These are phyloP conservation scores for Drosophila pallidifrons DNA, from an alignment of 1,140 invertebrate species.

Conservation along the genomic window DNA sequence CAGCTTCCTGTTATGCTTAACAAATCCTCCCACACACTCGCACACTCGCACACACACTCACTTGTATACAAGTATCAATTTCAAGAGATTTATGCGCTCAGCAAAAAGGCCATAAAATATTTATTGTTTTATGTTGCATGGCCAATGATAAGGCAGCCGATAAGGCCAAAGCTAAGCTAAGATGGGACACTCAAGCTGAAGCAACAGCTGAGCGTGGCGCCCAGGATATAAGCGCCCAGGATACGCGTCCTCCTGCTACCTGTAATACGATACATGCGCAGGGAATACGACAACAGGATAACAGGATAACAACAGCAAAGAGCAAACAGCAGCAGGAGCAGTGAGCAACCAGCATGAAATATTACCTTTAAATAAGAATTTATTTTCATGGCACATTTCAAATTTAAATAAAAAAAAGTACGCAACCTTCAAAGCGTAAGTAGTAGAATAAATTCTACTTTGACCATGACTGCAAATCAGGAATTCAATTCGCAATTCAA, in stretches of 20 bases:
- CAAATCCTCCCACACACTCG: constrained; percentile 13
- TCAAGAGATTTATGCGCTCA: constrained; percentile 71
- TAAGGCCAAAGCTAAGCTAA: constrained; percentile 31
- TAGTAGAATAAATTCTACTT: neutral
- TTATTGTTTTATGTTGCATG: constrained; percentile 76
- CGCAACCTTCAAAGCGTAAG: neutral
- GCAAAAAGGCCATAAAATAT: constrained; percentile 78
- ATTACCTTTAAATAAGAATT: constrained; percentile 68
- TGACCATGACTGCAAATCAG: constrained; percentile 3
- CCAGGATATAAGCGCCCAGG: constrained; percentile 2
- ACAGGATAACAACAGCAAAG: neutral
- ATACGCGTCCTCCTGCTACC: constrained; percentile 5
- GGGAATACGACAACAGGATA: constrained; percentile 15
- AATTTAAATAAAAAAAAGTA: constrained; percentile 64
- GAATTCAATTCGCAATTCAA: constrained; percentile 8
- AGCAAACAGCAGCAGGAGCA: no score
- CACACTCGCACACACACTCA: neutral
- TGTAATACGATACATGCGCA: constrained; percentile 52
- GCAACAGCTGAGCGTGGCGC: constrained; percentile 54
- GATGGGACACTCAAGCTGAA: constrained; percentile 23
- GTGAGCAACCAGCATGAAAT: constrained; percentile 44
- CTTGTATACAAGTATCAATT: constrained; percentile 63
- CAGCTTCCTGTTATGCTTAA: constrained; percentile 28
- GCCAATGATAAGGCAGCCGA: constrained; percentile 66
- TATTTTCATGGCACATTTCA: constrained; percentile 45